Percentiles rank a stretch among this genome's conserved stretches.
phyloP scores from a whole-genome alignment of 2,888 invertebrate species.

The Microplitis deprimator region DNA sequence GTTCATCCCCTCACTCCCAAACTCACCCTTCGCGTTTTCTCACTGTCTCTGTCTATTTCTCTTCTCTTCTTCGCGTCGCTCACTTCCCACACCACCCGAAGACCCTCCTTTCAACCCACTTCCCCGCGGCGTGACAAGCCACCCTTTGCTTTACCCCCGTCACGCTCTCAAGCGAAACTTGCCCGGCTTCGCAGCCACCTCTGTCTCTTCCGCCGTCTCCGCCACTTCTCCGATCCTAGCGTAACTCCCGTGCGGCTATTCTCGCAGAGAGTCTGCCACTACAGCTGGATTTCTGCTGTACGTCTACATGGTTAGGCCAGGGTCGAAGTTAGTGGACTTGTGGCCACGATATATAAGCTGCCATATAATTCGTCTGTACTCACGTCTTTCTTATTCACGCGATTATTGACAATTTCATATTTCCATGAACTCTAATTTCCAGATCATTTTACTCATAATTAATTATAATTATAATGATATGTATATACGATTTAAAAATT shows the following conservation, averaged over 20 bases:
- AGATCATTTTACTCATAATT: no score
- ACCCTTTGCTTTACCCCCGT: conserved; percentile 66
- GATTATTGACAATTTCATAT: neutral
- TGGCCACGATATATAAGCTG: neutral
- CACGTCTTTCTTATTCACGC: neutral
- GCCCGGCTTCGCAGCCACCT: conserved; percentile 58
- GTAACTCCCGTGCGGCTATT: conserved; percentile 52
- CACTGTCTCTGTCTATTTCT: conserved; percentile 49
- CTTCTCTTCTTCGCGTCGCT: conserved; percentile 44
- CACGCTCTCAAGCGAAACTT: conserved; percentile 70
- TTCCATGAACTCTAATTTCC: neutral
- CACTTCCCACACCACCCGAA: conserved; percentile 43
- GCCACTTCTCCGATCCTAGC: conserved; percentile 27
- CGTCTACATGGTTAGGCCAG: conserved; percentile 14
- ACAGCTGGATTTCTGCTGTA: conserved; percentile 53
- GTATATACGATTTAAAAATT: no score
- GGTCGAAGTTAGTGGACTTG: neutral
- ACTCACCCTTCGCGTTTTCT: conserved; percentile 53
- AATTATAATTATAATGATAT: no score
- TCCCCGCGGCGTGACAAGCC: conserved; percentile 48
- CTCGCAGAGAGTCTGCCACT: conserved; percentile 62
- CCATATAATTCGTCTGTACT: neutral
- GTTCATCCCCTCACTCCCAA: conserved; percentile 65
- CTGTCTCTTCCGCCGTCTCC: conserved; percentile 19
- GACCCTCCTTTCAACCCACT: conserved; percentile 44